Base-by-base conservation (phyloP, 2,113 vertebrate species). In the Chloebia gouldiae region DNA sequence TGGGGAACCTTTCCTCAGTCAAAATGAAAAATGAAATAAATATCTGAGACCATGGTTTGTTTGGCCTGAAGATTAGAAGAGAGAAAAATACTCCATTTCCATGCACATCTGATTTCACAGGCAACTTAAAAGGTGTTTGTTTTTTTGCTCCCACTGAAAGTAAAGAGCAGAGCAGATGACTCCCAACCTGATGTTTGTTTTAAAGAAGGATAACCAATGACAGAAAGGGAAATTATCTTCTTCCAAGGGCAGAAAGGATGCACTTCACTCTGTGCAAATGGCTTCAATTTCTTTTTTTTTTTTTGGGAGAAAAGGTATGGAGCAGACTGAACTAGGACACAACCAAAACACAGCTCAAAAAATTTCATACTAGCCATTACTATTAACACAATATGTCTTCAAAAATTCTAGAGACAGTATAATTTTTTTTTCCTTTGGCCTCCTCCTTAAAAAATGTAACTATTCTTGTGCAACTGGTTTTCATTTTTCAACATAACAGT, bases 101-200 rank as follows among this genome's bases (percentile, higher is more conserved):
- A 9, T 1, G 1, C 11, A 59, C 3, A 35, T 12, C 37, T 79
- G 61, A 71, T 78, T 76, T 81, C 69, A 89, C 5, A 42, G 40
- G 35, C 15, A 45, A 13, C 35, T 65, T 35, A 50, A 11, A 73
- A 1, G 0, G 8, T 25, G 8, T 23, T 56, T 59, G 17, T 0
- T 35, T 42, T 63, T 68, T 37, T 31, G 3, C 40, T 68, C 20
- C 51, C 23, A 47, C 19, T 80, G 44, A 86, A 65, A 39, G 11
- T 19, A 51, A 70, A 72, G 25, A 77, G 47, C 39, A 86, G 47
- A 56, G 30, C 20, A 33, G 13, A 5, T 0, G 1, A 28, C 12
- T 86, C 28, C 13, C 20, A 35, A 8, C 2, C 16, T 50, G 50
- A n/a, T 2, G 1, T 37, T 75, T 71, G 27, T 68, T 93, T 35